Percentiles rank a stretch among this genome's conserved stretches.
Conservation (phyloP, 2,888 invertebrate species). For the Dorcus hopei region DNA sequence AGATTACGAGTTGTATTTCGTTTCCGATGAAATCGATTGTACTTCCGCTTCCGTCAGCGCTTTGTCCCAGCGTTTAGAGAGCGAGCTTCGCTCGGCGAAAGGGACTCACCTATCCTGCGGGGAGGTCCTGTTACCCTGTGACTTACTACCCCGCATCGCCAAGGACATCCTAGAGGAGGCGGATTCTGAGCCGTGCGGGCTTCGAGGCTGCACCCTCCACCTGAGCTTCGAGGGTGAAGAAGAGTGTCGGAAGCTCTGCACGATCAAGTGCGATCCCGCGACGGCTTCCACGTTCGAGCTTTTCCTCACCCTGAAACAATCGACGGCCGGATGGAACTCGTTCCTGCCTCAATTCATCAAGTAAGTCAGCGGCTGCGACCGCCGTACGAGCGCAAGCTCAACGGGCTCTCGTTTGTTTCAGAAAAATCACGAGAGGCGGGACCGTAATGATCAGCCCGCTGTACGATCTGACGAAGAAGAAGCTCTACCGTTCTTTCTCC, state of each 20-base stretch:
- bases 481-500: constrained; percentile 65
- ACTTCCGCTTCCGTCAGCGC: constrained; percentile 60
- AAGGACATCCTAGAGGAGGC: constrained; percentile 76
- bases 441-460: constrained; percentile 86
- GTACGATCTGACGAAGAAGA: constrained; percentile 87
- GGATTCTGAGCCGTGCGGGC: constrained; percentile 85
- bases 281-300: constrained; percentile 90
- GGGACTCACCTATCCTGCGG: constrained; percentile 77
- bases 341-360: constrained; percentile 86
- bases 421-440: constrained; percentile 81
- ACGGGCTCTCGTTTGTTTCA: constrained; percentile 43
- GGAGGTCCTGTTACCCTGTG: constrained; percentile 80
- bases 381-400: constrained; percentile 25
- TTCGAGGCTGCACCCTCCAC: constrained; percentile 79
- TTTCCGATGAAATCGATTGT: constrained; percentile 41
- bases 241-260: constrained; percentile 69
- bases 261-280: constrained; percentile 80
- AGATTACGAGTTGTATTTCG: constrained; percentile 43
- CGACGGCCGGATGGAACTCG: constrained; percentile 82
- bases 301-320: constrained; percentile 82
- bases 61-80: constrained; percentile 72
- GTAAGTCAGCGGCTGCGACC: constrained; percentile 58
- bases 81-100: constrained; percentile 77
- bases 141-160: constrained; percentile 75
- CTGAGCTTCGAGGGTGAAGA: constrained; percentile 76